phyloP scores from a whole-genome alignment of 2,113 vertebrate genomes.

The Tragelaphus imberbis region DNA sequence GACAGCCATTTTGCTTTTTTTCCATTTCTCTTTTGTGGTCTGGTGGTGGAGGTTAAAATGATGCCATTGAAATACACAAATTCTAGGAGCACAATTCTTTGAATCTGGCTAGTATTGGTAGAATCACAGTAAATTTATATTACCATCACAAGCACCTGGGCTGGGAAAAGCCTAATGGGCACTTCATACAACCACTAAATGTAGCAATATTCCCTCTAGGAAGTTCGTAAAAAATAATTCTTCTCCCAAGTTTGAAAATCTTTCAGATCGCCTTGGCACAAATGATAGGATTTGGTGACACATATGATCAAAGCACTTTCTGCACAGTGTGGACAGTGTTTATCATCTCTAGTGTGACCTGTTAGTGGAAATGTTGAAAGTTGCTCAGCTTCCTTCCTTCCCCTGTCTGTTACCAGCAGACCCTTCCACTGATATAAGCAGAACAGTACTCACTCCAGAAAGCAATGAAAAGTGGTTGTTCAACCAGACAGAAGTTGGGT shows the following conservation, averaged over 20 bases:
- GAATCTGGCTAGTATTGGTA: not conserved
- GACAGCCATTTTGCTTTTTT: not conserved
- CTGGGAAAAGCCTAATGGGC: not conserved
- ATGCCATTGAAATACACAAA: not conserved
- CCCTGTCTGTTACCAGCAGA: not conserved
- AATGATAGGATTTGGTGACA: not conserved
- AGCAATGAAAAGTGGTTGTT: not conserved
- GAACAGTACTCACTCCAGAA: not conserved
- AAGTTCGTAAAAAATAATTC: not conserved
- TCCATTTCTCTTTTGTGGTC: not conserved
- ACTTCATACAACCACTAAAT: not conserved
- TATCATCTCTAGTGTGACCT: not conserved
- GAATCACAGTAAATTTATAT: not conserved
- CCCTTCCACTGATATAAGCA: not conserved
- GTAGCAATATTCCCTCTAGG: not conserved
- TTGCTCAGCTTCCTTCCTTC: not conserved
- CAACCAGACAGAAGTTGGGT: not conserved
- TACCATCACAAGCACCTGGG: not conserved
- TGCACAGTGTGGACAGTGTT: not conserved
- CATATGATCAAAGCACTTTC: not conserved
- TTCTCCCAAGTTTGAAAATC: not conserved
- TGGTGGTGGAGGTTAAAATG: conserved; percentile 24
- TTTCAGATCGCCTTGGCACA: not conserved
- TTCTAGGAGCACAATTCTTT: not conserved
- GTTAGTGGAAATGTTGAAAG: no score